Base-by-base conservation (phyloP, 1,140 invertebrate genomes). In the Schlechtendalia chinensis region DNA sequence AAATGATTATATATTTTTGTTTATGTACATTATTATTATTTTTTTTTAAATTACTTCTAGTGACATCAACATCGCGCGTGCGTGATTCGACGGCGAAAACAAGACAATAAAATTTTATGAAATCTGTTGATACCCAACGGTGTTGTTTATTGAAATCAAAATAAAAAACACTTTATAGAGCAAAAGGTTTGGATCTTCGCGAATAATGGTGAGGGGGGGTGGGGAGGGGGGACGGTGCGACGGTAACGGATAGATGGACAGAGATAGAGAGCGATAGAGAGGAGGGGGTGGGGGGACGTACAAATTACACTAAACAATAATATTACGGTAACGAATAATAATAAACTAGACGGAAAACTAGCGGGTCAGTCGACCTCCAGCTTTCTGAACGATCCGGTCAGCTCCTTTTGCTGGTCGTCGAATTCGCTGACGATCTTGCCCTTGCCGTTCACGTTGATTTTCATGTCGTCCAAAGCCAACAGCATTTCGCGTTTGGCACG, bases 381-480 rank as follows among this genome's bases (percentile, higher is more conserved):
- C 80, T 85, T 84, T 50, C 85, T 82, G 54, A 85, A 84, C 6
- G 83, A 84, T 29, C 84, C 84, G 22, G 84, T 82, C 17, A 85
- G 65, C 56, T 84, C 85, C 27, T 82, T 81, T 14, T 84, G 80
- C 17, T 82, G 80, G 54, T 84, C 84, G 27, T 84, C 83, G n/a
- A 85, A 81, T 24, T 85, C 84, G 12, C 77, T 79, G 5, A 83
- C 82, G n/a, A 84, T 82, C 65, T 83, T 84, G 0, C 82, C 81
- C 56, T 84, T 84, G 29, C 83, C 83, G 5, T 83, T 83, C 11
- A 86, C 61, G 32, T 85, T 84, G 12, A 87, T 85, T 77, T 84
- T 83, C 85, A 87, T 85, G 50, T 87, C 83, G 53, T 87, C 86
- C 53, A 87, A 74, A 59, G 85, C 84, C 67, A 85, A 67, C 16